A percentile compares a stretch with the other conserved stretches of the same genome.
These are phyloP conservation scores for Gulo gulo DNA, from an alignment of 2,113 vertebrate genomes.

Conservation along the genomic window DNA sequence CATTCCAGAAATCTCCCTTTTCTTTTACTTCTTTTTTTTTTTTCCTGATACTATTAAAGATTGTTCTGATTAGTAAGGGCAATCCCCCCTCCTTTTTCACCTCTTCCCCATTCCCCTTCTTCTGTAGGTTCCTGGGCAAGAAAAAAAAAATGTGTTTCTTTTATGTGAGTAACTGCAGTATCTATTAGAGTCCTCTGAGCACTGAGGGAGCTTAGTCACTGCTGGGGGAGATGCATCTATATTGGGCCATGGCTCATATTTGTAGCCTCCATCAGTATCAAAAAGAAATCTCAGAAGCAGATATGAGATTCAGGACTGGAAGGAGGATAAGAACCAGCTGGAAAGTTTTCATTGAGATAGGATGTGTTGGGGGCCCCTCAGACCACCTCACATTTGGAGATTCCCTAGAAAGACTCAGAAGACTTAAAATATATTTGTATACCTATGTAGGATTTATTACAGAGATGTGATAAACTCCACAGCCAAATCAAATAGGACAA, in stretches of 20 bases:
- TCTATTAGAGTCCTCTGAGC: neutral
- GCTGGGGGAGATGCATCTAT: neutral
- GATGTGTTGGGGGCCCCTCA: neutral
- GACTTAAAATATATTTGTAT: rapidly evolving
- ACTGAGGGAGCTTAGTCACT: slow-evolving; percentile 22
- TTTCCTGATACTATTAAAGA: neutral
- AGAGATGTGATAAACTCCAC: too few relatives aligned
- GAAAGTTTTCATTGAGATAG: neutral
- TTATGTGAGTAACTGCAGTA: slow-evolving; percentile 12
- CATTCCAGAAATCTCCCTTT: neutral
- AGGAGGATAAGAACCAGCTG: neutral
- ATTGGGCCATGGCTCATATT: neutral
- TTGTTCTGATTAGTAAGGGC: neutral
- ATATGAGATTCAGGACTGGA: neutral
- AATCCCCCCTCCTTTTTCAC: neutral
- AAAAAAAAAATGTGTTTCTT: neutral
- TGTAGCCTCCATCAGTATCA: neutral
- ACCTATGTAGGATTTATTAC: neutral
- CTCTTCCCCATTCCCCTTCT: neutral
- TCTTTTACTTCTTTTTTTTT: neutral
- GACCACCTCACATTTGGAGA: neutral
- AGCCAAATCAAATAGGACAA: neutral
- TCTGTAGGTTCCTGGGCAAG: neutral
- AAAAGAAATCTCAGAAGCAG: slow-evolving; percentile 4
- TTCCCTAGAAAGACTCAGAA: neutral